Evolutionary conservation across 2,113 vertebrate genomes (phyloP), one percentile per base, ranked within the genome.

Genomic region (Turnix velox): DNA sequence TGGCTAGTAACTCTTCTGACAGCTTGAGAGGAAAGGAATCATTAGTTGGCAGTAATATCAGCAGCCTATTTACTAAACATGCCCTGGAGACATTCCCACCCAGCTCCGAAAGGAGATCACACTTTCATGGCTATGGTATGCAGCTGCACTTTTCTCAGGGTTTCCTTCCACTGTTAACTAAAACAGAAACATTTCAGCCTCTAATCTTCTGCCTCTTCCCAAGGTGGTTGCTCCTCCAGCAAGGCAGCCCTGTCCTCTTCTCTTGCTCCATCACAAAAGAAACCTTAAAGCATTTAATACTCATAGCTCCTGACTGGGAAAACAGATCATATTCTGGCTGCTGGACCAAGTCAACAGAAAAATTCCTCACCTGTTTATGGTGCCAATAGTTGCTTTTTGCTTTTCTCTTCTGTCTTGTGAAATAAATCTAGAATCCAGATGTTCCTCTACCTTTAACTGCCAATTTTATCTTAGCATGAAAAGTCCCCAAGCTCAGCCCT

Each of bases 1-100:
- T 99, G 68, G 93, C 97, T 66, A 99, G 96, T 74, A 99, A 92
- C 96, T 99, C 99, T 91, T 99, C 99, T 54, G 98, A 98, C 84
- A 99, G 96, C 99, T 99, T 75, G 90, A 90, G 96, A 94, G 25
- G 87, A 72, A 96, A 93, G 31, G 76, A 88, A 95, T 57, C 63
- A 85, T 87, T 91, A 95, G 87, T 52, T 76, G 73, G 83, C 57
- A 81, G 55, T 54, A 83, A 80, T 84, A 93, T 19, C 78, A 61
- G 42, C 63, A 93, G 72, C 54, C 39, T 92, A 93, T 92, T 91
- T 79, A 90, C 51, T 86, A 93, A 95, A 95, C 72, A 91, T 18
- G 79, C 35, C 43, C 51, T 69, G 81, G 61, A 89, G 30, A 75
- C n/a, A 12, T 83, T 93, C 67, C 81, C 58, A 91, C 42, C 46